Conservation (phyloP, 2,888 invertebrate species). For the Sarcophaga subvicina region DNA sequence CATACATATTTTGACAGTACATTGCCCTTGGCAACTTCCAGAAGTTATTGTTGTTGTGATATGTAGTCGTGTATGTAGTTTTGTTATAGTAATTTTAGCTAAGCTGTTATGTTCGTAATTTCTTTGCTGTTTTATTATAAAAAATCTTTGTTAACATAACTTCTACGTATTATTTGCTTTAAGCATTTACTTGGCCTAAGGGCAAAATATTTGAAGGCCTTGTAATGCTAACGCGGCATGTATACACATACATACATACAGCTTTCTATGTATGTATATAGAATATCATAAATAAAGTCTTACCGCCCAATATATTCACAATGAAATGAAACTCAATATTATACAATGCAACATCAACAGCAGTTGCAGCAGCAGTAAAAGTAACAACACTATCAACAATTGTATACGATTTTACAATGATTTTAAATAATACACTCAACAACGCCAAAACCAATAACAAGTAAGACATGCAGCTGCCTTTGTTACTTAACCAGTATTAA, state of each 20-base stretch:
- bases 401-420: conserved; percentile 38
- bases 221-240: neutral
- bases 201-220: neutral
- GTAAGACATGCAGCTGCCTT: neutral
- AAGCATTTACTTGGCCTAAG: neutral
- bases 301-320: conserved; percentile 41
- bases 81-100: too few relatives aligned
- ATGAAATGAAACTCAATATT: neutral
- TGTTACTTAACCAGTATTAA: neutral
- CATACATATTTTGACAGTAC: too few relatives aligned
- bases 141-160: too few relatives aligned
- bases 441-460: neutral
- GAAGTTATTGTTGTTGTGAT: too few relatives aligned
- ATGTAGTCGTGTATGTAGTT: too few relatives aligned
- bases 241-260: neutral
- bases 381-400: conserved; percentile 3
- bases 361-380: neutral
- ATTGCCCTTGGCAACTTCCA: too few relatives aligned
- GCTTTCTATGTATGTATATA: neutral
- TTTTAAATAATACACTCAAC: conserved; percentile 38
- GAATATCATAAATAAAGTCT: conserved; percentile 34
- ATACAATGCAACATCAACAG: neutral
- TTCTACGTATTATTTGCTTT: too few relatives aligned
- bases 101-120: too few relatives aligned
- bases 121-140: too few relatives aligned